Base-by-base conservation (phyloP, 2,113 vertebrate species). In the Tenrec ecaudatus region DNA sequence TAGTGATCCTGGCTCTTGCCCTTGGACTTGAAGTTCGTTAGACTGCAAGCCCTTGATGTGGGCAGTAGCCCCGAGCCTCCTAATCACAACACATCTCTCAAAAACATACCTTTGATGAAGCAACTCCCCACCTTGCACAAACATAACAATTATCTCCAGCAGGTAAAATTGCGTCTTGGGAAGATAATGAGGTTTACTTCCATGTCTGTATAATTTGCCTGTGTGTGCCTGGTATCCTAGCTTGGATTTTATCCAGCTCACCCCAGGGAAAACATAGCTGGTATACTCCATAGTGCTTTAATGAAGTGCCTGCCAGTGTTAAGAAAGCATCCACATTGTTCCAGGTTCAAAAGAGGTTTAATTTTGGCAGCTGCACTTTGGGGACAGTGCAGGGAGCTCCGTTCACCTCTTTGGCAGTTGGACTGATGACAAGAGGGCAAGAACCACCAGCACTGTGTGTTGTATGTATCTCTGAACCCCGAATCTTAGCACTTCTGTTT, bases 141-240 rank as follows among this genome's bases (percentile, higher is more conserved):
- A 95, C 47, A 60, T 58, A 92, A 88, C 95, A 96, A 95, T 96
- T 96, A 97, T 90, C 93, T 79, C 92, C 81, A 66, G 79, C 91
- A 97, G 86, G 90, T 92, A 83, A 91, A 94, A 83, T 40, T 68
- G 80, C 95, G 91, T 85, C 95, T 86, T 86, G 87, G 93, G 76
- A 90, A 95, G 94, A 97, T 95, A 95, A 96, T 93, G 95, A 97
- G 93, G 64, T 90, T 96, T 96, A 92, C 80, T 94, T 95, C 90
- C 33, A 57, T 94, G 86, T 87, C 88, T 96, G 75, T 96, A 73
- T 97, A 96, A 97, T 96, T 96, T 95, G 94, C 83, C 86, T 82
- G 40, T 89, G 82, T 87, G 71, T 83, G 73, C 80, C 71, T 88
- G 60, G 91, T 89, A 79, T 96, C 78, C 95, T 87, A 87, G 76